Percentiles rank a stretch among this genome's conserved stretches.
These are phyloP conservation scores for Phoenicopterus ruber DNA, from an alignment of 2,113 vertebrate genomes.

Conservation along the genomic window DNA sequence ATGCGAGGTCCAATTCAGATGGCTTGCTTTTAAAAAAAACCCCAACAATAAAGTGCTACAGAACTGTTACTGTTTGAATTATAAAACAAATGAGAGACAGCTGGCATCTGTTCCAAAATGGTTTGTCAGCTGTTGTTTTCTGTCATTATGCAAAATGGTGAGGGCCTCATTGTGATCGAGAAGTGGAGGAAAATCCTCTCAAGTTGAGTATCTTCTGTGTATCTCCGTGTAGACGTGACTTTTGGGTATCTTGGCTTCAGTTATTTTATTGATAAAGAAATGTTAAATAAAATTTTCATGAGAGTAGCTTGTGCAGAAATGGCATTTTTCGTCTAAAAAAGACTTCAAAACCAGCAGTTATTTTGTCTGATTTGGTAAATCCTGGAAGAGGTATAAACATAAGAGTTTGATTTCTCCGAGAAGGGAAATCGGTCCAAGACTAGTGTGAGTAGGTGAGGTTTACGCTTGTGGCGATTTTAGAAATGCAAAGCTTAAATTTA, in stretches of 20 bases:
- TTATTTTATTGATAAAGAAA: constrained; percentile 54
- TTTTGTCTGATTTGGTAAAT: constrained; percentile 29
- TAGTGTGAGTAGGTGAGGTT: not conserved
- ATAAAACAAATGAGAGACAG: constrained; percentile 70
- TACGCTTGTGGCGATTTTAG: not conserved
- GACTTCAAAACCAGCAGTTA: not conserved
- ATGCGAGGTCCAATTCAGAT: constrained; percentile 41
- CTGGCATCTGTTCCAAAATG: constrained; percentile 72
- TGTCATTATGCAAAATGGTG: constrained; percentile 72
- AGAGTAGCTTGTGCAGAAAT: constrained; percentile 43
- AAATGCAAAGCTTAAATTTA: not conserved
- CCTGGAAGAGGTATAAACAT: constrained; percentile 9
- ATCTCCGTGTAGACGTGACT: constrained; percentile 21
- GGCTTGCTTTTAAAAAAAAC: constrained; percentile 49
- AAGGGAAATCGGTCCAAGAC: not conserved
- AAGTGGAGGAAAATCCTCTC: constrained; percentile 54
- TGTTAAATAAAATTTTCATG: constrained; percentile 48
- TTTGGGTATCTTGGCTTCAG: constrained; percentile 45
- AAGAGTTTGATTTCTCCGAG: not conserved
- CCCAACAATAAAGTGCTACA: constrained; percentile 49
- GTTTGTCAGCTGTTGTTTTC: constrained; percentile 77
- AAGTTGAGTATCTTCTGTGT: constrained; percentile 27
- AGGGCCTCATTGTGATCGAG: constrained; percentile 64
- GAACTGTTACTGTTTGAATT: constrained; percentile 67
- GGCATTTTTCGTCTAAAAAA: constrained; percentile 11